Evolutionary conservation across 1,140 invertebrate genomes (phyloP), one percentile per base, ranked within the genome.

Genomic region (Zaprionus lachaisei): DNA sequence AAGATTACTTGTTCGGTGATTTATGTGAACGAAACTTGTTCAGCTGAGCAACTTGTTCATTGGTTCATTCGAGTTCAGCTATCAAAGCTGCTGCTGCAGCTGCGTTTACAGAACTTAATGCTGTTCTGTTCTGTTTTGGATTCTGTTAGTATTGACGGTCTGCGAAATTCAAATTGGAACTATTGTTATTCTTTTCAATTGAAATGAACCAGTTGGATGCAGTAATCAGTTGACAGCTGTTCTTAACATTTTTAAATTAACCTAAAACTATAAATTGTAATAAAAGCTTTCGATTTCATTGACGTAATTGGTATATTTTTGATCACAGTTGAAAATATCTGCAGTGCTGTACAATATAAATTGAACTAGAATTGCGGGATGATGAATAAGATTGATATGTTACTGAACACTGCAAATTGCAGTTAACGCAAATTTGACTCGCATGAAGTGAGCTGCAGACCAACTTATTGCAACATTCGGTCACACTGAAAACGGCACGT

Each of bases 401-500:
- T 15, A 20, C 2, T 31, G 1, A 57, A 58, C 55, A 56, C 12
- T 55, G 15, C 7, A 9, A 31, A 15, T 12, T 28, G 24, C 31
- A 58, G 4, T 41, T 9, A 20, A 51, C 34, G 47, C 24, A 37
- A 37, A 17, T 66, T 38, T 56, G 51, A 37, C 11, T 17, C 31
- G 2, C 20, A n/a, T 54, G 20, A 64, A 64, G 47, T 64, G 12
- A 15, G 51, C 12, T 41, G 51, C 24, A 38, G 12, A 12, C 24
- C 4, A 51, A 51, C 12, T 11, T 2, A 51, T 24, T 7, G 11
- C 4, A 3, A n/a, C 0, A 26, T 28, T 54, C 37, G 61, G 72
- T 28, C 66, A 74, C 72, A 74, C 66, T 63, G 15, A 70, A 62
- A 22, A 57, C 47, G 72, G 66, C 72, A 74, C 72, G 72, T 74